Conservation (phyloP, 2,113 vertebrate species). For the Psittacara wagleri region DNA sequence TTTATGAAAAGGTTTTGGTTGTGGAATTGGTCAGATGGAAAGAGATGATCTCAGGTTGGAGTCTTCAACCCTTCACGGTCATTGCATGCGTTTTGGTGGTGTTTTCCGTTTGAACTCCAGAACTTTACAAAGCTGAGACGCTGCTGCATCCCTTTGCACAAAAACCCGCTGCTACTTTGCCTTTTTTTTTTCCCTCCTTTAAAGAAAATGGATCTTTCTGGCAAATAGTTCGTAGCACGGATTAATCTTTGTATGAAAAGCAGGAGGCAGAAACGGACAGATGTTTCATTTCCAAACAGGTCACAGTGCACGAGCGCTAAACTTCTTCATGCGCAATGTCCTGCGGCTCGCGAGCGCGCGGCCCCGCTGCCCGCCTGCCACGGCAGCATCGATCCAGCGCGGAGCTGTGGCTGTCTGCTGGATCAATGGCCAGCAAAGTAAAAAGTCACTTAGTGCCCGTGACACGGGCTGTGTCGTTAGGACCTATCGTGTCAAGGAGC, state of each 20-base stretch:
- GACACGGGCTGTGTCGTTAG: conserved; percentile 52
- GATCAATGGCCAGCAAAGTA: conserved; percentile 71
- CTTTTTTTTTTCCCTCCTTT: background rate
- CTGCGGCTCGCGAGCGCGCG: conserved; percentile 41
- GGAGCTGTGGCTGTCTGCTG: conserved; percentile 60
- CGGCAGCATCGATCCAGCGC: conserved; percentile 68
- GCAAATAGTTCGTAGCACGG: conserved; percentile 20
- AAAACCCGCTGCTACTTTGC: background rate
- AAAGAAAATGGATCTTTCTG: conserved; percentile 35
- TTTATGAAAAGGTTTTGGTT: background rate
- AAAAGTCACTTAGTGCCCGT: conserved; percentile 68
- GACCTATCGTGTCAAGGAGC: conserved; percentile 69
- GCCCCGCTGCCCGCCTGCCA: conserved; percentile 35
- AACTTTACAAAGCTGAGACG: fast-evolving
- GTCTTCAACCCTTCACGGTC: background rate
- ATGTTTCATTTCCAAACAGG: conserved; percentile 72
- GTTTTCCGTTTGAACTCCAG: background rate
- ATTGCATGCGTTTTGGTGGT: background rate
- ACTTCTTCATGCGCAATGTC: conserved; percentile 66
- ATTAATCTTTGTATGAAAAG: conserved; percentile 47
- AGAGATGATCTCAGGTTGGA: background rate
- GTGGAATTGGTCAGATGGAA: background rate
- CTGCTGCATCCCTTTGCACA: fast-evolving
- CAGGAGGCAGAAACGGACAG: conserved; percentile 12
- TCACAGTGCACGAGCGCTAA: conserved; percentile 67